Percentiles rank a stretch among this genome's conserved stretches.
phyloP scores from a whole-genome alignment of 2,888 invertebrate genomes.

The Norana najaformis region DNA sequence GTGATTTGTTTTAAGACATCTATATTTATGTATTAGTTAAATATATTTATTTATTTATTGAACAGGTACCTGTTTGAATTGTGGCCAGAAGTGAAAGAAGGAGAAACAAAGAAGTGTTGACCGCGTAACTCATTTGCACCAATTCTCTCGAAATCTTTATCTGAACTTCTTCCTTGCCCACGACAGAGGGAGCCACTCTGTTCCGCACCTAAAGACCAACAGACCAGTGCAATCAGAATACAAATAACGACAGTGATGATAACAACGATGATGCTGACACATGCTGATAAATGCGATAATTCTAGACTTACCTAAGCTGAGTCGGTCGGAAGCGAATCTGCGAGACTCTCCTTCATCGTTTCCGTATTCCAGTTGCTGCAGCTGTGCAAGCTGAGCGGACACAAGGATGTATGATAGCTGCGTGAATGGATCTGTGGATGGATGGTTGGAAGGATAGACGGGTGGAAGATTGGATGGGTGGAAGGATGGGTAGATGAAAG shows the following conservation, averaged over 20 bases:
- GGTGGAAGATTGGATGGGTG: not conserved
- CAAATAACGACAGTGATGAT: not conserved
- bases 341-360: not conserved
- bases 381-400: not conserved
- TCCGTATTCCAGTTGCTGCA: not conserved
- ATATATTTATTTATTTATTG: not conserved
- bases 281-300: not conserved
- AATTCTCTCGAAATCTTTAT: not conserved
- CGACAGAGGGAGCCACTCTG: not conserved
- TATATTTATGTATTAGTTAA: not conserved
- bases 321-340: not conserved
- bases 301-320: not conserved
- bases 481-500: not conserved
- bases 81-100: not conserved
- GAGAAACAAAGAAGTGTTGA: not conserved
- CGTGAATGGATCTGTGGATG: not conserved
- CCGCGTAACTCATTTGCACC: not conserved
- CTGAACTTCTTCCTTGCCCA: not conserved
- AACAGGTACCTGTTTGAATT: not conserved
- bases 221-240: not conserved
- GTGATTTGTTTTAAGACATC: not conserved
- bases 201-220: not conserved
- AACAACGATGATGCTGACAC: not conserved
- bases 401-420: not conserved
- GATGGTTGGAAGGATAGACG: not conserved